Evolutionary conservation across 2,113 vertebrate species (phyloP).

Genomic region (Merops nubicus): DNA sequence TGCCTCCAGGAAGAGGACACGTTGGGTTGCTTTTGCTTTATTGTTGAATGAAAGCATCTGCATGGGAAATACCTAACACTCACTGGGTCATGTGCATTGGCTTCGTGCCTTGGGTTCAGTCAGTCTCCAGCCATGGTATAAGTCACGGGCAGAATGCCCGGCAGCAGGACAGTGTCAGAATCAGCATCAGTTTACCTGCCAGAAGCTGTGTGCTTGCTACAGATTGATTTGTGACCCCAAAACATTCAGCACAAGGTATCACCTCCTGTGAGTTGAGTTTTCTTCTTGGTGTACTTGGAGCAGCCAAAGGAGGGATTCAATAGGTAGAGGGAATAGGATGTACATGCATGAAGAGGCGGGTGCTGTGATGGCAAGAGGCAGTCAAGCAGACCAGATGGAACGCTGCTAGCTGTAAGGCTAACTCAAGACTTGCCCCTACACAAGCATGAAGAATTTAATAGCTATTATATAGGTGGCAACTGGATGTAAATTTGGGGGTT

Average conservation of each 20-base stretch:
- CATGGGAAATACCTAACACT: conserved; percentile 17
- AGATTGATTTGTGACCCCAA: background rate
- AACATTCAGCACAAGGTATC: background rate
- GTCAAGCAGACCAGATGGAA: background rate
- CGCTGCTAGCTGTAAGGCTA: background rate
- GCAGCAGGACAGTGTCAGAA: background rate
- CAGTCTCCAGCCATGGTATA: background rate
- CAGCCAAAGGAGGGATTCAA: background rate
- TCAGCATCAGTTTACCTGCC: background rate
- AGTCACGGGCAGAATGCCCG: background rate
- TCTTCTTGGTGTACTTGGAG: background rate
- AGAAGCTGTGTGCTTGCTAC: background rate
- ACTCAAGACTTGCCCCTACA: background rate
- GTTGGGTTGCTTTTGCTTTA: background rate
- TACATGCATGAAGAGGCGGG: fast-evolving
- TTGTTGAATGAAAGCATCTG: background rate
- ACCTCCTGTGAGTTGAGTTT: background rate
- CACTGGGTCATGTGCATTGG: background rate
- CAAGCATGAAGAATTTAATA: background rate
- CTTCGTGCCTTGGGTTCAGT: background rate
- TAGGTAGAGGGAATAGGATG: background rate
- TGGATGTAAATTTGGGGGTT: background rate
- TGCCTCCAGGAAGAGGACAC: conserved; percentile 22
- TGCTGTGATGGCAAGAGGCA: background rate
- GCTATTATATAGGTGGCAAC: background rate